Percentiles rank a stretch among this genome's conserved stretches.
These are phyloP conservation scores for Sebastes schlegelii DNA, from an alignment of 2,113 vertebrate species.

Conservation along the genomic window DNA sequence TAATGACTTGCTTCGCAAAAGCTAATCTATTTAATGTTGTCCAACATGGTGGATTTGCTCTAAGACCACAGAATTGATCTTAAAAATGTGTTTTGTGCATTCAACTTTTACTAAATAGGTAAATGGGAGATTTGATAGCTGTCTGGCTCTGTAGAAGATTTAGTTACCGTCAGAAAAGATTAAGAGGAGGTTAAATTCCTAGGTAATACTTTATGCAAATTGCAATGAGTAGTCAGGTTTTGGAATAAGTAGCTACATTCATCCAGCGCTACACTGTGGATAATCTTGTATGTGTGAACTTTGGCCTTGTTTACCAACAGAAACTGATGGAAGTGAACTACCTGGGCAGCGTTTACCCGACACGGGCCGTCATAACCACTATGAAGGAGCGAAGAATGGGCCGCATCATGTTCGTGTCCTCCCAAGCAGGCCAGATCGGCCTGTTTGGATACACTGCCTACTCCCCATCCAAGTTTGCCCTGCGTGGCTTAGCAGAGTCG, in stretches of 20 bases:
- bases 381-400: conserved; percentile 98
- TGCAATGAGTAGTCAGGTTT: neutral
- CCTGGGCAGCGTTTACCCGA: conserved; percentile 96
- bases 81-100: neutral
- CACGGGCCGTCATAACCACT: conserved; percentile 91
- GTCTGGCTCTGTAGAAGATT: neutral
- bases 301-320: conserved; percentile 74
- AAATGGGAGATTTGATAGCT: neutral
- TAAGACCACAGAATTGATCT: neutral
- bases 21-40: neutral
- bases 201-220: neutral
- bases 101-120: neutral
- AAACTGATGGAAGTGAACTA: conserved; percentile 97
- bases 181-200: neutral
- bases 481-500: conserved; percentile 94
- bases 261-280: neutral
- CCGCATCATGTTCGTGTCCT: conserved; percentile 95
- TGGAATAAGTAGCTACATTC: neutral
- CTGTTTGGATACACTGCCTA: conserved; percentile 96
- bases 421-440: conserved; percentile 95
- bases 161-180: neutral
- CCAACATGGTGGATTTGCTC: neutral
- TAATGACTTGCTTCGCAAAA: neutral
- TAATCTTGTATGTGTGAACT: neutral
- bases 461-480: conserved; percentile 95